Percentiles rank a stretch among this genome's conserved stretches.
phyloP scores from a whole-genome alignment of 2,113 vertebrate species.

The Mustelus asterias region DNA sequence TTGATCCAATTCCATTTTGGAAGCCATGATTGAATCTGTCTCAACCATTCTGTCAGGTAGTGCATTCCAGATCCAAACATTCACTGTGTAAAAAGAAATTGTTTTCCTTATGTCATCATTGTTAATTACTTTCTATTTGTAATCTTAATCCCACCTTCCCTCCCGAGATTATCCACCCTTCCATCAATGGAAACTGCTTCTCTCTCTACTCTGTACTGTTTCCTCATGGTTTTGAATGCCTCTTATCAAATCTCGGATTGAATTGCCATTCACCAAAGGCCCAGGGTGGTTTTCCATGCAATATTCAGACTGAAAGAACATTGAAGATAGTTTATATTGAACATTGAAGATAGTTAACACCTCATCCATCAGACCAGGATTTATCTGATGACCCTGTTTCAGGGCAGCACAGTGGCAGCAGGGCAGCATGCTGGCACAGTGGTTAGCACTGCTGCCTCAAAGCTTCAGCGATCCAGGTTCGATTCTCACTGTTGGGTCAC shows the following conservation, averaged over 20 bases:
- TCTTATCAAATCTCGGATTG: neutral
- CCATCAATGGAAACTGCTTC: neutral
- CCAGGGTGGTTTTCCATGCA: neutral
- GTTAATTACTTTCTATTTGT: too few relatives aligned
- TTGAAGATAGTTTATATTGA: neutral
- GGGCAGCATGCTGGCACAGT: too few relatives aligned
- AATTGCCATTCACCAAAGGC: neutral
- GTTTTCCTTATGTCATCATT: neutral
- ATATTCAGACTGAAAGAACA: neutral
- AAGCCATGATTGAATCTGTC: neutral
- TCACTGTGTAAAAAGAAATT: neutral
- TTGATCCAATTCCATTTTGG: neutral
- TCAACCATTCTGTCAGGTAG: neutral
- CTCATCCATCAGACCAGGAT: neutral
- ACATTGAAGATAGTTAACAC: neutral
- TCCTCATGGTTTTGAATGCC: neutral
- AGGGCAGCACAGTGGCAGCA: too few relatives aligned
- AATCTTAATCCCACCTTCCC: too few relatives aligned
- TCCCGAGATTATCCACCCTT: neutral
- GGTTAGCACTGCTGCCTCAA: too few relatives aligned
- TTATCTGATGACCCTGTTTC: neutral
- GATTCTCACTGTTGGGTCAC: too few relatives aligned
- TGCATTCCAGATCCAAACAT: neutral
- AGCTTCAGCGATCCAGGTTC: too few relatives aligned
- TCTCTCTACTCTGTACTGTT: neutral